Evolutionary conservation across 1,140 invertebrate species (phyloP).

Genomic region (Meteorus sp.): DNA sequence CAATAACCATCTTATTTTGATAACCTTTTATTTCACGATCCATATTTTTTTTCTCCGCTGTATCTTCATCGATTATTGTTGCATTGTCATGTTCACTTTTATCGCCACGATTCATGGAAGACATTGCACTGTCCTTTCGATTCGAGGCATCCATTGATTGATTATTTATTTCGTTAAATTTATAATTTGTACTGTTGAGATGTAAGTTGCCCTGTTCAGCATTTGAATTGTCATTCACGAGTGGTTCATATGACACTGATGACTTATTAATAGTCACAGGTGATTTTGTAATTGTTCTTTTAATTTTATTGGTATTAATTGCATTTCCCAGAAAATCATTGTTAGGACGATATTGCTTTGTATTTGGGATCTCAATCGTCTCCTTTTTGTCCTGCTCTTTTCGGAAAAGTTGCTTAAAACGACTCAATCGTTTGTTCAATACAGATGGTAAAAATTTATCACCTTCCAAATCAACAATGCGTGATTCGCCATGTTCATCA

Average conservation of each 20-base stretch:
- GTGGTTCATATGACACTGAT: not conserved
- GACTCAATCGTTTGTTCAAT: conserved; percentile 47
- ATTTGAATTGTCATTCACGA: conserved; percentile 13
- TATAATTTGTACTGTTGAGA: conserved; percentile 46
- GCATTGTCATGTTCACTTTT: not conserved
- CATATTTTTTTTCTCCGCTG: not conserved
- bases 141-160: not conserved
- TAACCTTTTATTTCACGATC: conserved; percentile 2
- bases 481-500: conserved; percentile 3
- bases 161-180: conserved; percentile 14
- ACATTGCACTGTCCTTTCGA: not conserved
- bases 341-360: not conserved
- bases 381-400: conserved; percentile 42
- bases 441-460: conserved; percentile 43
- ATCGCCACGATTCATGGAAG: conserved; percentile 12
- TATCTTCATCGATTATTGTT: conserved; percentile 1
- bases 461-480: conserved; percentile 32
- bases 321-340: too few species aligned
- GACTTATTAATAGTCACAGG: conserved; percentile 7
- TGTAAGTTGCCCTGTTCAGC: conserved; percentile 34
- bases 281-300: conserved; percentile 27
- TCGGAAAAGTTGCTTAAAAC: conserved; percentile 48
- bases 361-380: not conserved
- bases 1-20: not conserved
- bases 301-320: conserved; percentile 11